Base-by-base conservation (phyloP, 1,140 invertebrate genomes). In the Prorops nasuta region DNA sequence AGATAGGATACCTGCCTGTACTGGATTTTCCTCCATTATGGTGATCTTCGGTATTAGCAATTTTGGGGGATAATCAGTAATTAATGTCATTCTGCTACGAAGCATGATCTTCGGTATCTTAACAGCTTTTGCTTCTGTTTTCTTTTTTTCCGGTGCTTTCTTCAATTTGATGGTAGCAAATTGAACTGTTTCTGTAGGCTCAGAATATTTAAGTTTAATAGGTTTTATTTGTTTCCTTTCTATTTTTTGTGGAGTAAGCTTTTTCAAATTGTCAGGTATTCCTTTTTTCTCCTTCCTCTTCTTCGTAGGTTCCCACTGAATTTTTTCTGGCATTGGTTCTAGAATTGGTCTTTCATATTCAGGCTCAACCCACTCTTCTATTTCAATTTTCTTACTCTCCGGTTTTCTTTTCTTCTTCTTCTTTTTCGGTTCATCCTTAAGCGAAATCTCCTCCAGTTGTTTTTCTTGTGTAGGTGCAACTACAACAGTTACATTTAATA, bases 111-210 rank as follows among this genome's bases (percentile, higher is more conserved):
- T 86, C 1, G 84, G 85, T 20, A 87, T 55, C 58, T 78, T 76
- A 9, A 72, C 55, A 22, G 69, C 58, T 42, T 76, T 69, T 15
- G 62, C 40, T 58, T 80, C 77, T 72, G 79, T 80, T 67, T 82
- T 83, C 37, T 74, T 73, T 15, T 72, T 56, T 17, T 72, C 50
- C 19, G 71, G 51, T 2, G 77, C 67, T 71, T 86, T 88, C 58
- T 83, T 86, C 35, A 87, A 71, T 76, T 86, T 86, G 7, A 85
- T 74, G 52, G 78, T 69, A 18, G 78, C 80, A 55, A 86, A 87
- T 50, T 82, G 79, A 8, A 78, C 66, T 50, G 78, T 77, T 42
- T 78, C 66, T 50, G 60, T 31, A 1, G 67, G 60, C 31, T 74
- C 74, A 15, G 51, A 64, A 22, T 72, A 77, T 60, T 71, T 78